These are phyloP conservation scores for Microplitis manilae DNA, from an alignment of 2,888 invertebrate genomes.

Conservation along the genomic window DNA sequence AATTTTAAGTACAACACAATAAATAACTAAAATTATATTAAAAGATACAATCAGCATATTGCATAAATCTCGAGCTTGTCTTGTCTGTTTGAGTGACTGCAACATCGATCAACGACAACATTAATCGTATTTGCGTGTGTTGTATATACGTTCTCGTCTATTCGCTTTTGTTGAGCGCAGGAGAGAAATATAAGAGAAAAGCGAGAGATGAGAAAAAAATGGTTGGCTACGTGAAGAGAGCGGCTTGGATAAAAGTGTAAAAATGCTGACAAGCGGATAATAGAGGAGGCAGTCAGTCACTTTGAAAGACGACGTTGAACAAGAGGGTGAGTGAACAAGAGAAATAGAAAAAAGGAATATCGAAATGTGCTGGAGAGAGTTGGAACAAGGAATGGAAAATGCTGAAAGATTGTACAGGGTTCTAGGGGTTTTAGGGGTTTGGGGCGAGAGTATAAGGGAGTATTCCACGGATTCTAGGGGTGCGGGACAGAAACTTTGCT, in stretches of 20 bases:
- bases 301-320: conserved; percentile 71
- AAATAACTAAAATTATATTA: conserved; percentile 28
- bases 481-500: conserved; percentile 40
- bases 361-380: conserved; percentile 9
- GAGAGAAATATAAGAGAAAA: background rate
- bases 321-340: conserved; percentile 55
- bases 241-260: conserved; percentile 68
- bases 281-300: conserved; percentile 72
- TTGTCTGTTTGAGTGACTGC: conserved; percentile 31
- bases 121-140: conserved; percentile 49
- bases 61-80: conserved; percentile 24
- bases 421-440: conserved; percentile 43
- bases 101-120: conserved; percentile 50
- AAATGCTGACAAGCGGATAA: conserved; percentile 72
- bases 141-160: conserved; percentile 22
- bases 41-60: conserved; percentile 7
- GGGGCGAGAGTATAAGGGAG: conserved; percentile 37
- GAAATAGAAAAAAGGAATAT: conserved; percentile 43
- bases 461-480: conserved; percentile 13
- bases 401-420: conserved; percentile 26
- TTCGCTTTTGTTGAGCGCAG: background rate
- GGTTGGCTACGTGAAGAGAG: conserved; percentile 26
- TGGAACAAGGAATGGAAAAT: conserved; percentile 27
- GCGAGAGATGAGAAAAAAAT: conserved; percentile 40
- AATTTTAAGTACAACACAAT: conserved; percentile 36